Evolutionary conservation across 1,140 invertebrate genomes (phyloP).

Genomic region (Megalonaias nervosa): DNA sequence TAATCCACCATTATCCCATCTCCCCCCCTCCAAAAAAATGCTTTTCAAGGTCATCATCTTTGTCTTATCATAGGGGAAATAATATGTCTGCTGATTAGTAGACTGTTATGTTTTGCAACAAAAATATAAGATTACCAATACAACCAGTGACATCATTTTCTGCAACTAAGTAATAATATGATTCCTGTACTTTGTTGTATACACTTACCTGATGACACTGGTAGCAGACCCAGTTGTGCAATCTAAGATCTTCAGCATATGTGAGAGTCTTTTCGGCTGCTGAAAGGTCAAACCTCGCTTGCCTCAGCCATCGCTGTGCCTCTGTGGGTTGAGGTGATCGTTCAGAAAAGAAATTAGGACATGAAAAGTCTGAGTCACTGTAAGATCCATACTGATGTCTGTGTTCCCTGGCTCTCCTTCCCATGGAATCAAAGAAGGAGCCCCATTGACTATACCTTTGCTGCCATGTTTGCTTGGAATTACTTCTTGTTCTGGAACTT

Average conservation of each 20-base stretch:
- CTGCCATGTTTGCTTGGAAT: background rate
- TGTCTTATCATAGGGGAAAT: too few relatives aligned
- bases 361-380: background rate
- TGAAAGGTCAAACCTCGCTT: conserved; percentile 48
- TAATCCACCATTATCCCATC: too few relatives aligned
- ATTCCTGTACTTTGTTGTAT: background rate
- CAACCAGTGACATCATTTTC: too few relatives aligned
- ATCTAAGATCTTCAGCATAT: conserved; percentile 27
- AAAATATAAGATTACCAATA: too few relatives aligned
- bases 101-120: too few relatives aligned
- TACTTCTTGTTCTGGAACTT: too few relatives aligned
- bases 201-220: conserved; percentile 49
- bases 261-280: conserved; percentile 39
- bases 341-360: conserved; percentile 2
- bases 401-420: background rate
- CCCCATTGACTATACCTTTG: background rate
- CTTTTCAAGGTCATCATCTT: too few relatives aligned
- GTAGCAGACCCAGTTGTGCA: conserved; percentile 56
- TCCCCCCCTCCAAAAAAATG: too few relatives aligned
- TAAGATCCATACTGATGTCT: background rate
- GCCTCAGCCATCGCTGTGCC: conserved; percentile 48
- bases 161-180: too few relatives aligned
- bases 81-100: too few relatives aligned
- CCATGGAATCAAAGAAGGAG: background rate
- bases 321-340: conserved; percentile 48